Evolutionary conservation across 2,113 vertebrate genomes (phyloP).

Genomic region (Cisticola juncidis): DNA sequence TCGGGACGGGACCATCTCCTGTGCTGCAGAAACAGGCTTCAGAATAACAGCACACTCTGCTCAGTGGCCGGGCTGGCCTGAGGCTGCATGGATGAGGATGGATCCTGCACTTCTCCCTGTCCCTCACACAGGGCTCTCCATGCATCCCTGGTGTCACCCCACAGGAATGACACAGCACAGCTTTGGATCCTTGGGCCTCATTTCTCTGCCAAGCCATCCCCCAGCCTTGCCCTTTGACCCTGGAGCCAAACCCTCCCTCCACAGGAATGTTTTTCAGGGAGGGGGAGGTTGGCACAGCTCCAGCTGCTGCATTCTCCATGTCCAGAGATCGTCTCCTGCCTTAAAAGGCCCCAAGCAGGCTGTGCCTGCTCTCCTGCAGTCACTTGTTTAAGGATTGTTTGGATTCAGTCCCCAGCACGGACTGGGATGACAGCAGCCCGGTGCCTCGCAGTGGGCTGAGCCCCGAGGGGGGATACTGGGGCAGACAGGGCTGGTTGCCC

Average conservation of each 20-base stretch:
- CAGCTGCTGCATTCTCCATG: not conserved
- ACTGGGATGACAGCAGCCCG: not conserved
- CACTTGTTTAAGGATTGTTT: not conserved
- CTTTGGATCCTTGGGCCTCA: fast-evolving
- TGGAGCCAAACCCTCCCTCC: not conserved
- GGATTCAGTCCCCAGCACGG: fast-evolving
- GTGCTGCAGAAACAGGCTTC: not conserved
- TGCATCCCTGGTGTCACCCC: fast-evolving
- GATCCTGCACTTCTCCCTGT: not conserved
- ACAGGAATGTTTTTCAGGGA: not conserved
- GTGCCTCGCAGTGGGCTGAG: not conserved
- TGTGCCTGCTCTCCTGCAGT: not conserved
- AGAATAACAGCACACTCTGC: not conserved
- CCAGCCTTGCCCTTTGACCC: not conserved
- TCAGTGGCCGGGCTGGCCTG: not conserved
- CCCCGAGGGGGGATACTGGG: fast-evolving
- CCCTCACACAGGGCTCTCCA: not conserved
- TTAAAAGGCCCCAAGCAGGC: not conserved
- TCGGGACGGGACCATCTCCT: not conserved
- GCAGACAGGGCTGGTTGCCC: not conserved
- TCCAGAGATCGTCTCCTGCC: not conserved
- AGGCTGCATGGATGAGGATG: fast-evolving
- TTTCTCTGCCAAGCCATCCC: not conserved
- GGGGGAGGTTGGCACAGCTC: not conserved
- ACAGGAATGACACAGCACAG: not conserved